Evolutionary conservation across 2,113 vertebrate species (phyloP).

Genomic region (Hiodon tergisus): DNA sequence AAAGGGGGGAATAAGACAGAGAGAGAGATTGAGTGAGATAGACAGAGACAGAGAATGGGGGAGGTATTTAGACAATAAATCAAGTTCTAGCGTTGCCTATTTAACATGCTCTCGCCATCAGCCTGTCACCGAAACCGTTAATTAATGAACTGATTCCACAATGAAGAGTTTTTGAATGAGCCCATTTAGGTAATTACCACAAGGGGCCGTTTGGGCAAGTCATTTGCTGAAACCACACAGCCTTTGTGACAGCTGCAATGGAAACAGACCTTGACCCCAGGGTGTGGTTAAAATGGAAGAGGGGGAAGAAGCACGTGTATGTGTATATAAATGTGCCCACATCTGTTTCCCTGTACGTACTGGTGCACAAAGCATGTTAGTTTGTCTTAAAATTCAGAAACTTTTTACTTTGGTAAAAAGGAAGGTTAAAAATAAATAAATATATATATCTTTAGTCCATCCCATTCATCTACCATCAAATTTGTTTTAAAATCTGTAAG

Average conservation of each 20-base stretch:
- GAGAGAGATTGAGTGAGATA: conserved; percentile 44
- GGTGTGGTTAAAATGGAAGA: conserved; percentile 16
- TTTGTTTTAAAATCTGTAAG: no score
- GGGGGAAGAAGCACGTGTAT: conserved; percentile 14
- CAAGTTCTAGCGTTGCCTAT: conserved; percentile 86
- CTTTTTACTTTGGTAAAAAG: no score
- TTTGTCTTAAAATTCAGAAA: no score
- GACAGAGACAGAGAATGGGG: conserved; percentile 60
- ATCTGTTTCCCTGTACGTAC: background rate
- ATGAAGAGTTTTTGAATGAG: conserved; percentile 98
- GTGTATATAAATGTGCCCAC: background rate
- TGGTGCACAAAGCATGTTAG: background rate
- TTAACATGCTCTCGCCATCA: conserved; percentile 92
- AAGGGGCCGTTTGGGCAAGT: conserved; percentile 86
- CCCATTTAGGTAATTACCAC: conserved; percentile 97
- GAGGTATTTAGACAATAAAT: conserved; percentile 80
- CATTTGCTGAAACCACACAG: conserved; percentile 69
- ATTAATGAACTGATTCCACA: conserved; percentile 98
- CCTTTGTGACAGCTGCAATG: conserved; percentile 60
- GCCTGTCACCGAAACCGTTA: conserved; percentile 98
- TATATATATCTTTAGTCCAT: no score
- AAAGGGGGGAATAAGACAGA: conserved; percentile 51
- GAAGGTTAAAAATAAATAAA: no score
- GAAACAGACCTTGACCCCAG: conserved; percentile 38
- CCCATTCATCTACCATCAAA: no score